Evolutionary conservation across 2,888 invertebrate genomes (phyloP).

Genomic region (Malthinus flaveolus): DNA sequence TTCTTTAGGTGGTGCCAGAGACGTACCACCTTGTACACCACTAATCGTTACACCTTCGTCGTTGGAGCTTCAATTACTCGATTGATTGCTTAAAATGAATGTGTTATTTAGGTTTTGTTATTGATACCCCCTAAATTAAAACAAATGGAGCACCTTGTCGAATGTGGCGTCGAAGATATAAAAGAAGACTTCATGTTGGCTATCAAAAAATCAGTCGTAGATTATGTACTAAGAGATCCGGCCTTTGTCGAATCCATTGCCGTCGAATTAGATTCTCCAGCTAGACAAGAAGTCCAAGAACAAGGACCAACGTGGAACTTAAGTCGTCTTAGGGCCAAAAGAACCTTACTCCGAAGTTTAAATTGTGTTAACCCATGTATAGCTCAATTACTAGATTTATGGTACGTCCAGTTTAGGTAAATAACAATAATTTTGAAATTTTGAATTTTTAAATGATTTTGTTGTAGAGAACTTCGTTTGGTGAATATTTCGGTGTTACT

Average conservation of each 20-base stretch:
- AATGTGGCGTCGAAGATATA: slow-evolving; percentile 73
- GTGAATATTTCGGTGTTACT: slow-evolving; percentile 64
- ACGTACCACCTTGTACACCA: no score
- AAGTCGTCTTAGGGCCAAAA: slow-evolving; percentile 51
- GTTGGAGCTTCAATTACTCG: no score
- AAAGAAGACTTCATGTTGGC: slow-evolving; percentile 84
- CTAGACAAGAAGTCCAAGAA: slow-evolving; percentile 62
- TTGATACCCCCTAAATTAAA: slow-evolving; percentile 66
- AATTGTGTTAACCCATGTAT: slow-evolving; percentile 82
- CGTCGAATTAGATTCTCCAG: slow-evolving; percentile 57
- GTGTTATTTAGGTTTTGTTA: slow-evolving; percentile 60
- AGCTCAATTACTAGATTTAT: slow-evolving; percentile 75
- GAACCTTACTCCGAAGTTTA: slow-evolving; percentile 63
- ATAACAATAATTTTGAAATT: slow-evolving; percentile 24
- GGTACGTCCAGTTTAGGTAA: slow-evolving; percentile 78
- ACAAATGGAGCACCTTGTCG: slow-evolving; percentile 64
- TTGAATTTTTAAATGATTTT: background rate
- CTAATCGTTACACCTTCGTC: no score
- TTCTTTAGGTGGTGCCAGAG: no score
- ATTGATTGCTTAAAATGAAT: slow-evolving; percentile 8
- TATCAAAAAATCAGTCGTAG: slow-evolving; percentile 89
- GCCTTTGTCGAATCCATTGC: slow-evolving; percentile 58
- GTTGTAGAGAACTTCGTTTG: slow-evolving; percentile 50
- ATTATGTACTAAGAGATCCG: slow-evolving; percentile 86
- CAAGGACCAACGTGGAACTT: slow-evolving; percentile 72